Evolutionary conservation across 2,113 vertebrate species (phyloP).

Genomic region (Trematomus loennbergii): DNA sequence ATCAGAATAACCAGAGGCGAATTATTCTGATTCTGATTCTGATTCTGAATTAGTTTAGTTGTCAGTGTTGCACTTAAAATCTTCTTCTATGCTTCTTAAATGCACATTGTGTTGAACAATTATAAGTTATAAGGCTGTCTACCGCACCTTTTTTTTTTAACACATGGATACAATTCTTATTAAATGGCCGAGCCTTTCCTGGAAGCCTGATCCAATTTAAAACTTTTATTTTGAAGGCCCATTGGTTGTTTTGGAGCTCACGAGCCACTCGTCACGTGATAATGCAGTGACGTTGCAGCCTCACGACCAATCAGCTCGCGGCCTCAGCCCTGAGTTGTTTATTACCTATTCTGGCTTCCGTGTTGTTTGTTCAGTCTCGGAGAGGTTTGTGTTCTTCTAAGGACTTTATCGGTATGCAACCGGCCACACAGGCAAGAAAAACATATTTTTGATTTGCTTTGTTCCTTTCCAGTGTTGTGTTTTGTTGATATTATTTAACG

Average conservation of each 20-base stretch:
- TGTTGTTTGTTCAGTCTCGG: neutral
- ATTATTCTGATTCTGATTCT: neutral
- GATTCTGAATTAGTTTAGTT: neutral
- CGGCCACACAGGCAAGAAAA: slow-evolving; percentile 51
- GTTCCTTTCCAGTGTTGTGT: neutral
- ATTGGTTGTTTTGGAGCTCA: neutral
- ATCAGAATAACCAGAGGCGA: neutral
- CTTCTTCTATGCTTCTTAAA: neutral
- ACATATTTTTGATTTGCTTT: neutral
- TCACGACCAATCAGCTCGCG: slow-evolving; percentile 40
- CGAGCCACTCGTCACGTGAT: slow-evolving; percentile 11
- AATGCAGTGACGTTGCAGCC: neutral
- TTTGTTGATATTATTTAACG: neutral
- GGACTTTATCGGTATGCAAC: neutral
- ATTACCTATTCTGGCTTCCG: neutral
- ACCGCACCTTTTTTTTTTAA: neutral
- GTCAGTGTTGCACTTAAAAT: neutral
- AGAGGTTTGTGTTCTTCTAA: neutral
- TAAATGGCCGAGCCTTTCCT: neutral
- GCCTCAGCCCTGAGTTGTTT: neutral
- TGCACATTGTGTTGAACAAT: neutral
- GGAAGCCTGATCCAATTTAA: no score
- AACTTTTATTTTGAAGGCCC: slow-evolving; percentile 19
- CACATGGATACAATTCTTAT: no score
- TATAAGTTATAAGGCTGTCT: neutral